Evolutionary conservation across 2,888 invertebrate genomes (phyloP).

Genomic region (Temnothorax ravouxi): DNA sequence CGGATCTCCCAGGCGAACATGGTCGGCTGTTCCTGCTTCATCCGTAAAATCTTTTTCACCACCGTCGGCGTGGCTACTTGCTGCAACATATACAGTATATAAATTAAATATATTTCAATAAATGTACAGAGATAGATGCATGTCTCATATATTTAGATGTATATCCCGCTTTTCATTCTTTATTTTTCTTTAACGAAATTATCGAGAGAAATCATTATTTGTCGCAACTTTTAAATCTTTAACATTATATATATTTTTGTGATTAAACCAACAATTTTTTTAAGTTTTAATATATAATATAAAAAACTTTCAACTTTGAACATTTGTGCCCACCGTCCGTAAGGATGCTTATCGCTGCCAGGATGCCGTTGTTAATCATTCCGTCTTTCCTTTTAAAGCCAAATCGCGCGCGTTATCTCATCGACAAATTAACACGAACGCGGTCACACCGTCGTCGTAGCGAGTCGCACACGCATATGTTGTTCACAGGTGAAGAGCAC

Average conservation of each 20-base stretch:
- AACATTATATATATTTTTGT: neutral
- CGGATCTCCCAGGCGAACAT: conserved; percentile 99
- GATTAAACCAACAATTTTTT: neutral
- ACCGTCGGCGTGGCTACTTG: conserved; percentile 99
- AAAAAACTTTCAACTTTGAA: conserved; percentile 8
- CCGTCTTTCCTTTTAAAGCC: conserved; percentile 39
- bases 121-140: neutral
- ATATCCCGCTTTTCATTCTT: neutral
- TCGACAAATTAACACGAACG: conserved; percentile 75
- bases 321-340: neutral
- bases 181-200: neutral
- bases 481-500: conserved; percentile 81
- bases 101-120: conserved; percentile 7
- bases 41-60: conserved; percentile 96
- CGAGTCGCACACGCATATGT: conserved; percentile 78
- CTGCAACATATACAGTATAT: conserved; percentile 87
- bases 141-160: neutral
- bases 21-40: conserved; percentile 98
- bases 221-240: neutral
- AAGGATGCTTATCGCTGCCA: conserved; percentile 36
- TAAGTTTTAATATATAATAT: neutral
- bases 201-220: neutral
- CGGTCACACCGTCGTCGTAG: conserved; percentile 69
- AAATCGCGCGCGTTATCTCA: conserved; percentile 60
- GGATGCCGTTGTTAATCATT: conserved; percentile 49